Conservation (phyloP, 1,140 invertebrate species). For the Oppia nitens region DNA sequence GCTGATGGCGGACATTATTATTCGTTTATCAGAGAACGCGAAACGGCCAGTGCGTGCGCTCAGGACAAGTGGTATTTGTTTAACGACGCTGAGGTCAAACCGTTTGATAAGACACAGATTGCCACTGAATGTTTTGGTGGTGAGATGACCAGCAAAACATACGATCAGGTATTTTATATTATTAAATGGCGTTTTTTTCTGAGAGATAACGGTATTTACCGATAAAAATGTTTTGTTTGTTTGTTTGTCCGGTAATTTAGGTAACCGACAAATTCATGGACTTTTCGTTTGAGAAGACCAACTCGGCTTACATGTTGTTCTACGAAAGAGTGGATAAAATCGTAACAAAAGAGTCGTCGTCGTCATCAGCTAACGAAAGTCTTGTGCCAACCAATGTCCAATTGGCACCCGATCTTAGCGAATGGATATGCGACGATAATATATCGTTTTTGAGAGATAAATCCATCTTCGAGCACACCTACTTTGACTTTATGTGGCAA, state of each 20-base stretch:
- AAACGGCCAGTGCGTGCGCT: conserved; percentile 34
- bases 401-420: not conserved
- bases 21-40: conserved; percentile 70
- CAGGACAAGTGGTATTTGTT: conserved; percentile 56
- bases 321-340: conserved; percentile 49
- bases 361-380: not conserved
- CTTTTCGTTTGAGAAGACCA: conserved; percentile 91
- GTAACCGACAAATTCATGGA: conserved; percentile 93
- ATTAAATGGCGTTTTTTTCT: not conserved
- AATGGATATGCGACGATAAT: conserved; percentile 88
- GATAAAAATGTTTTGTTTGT: not conserved
- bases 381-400: not conserved
- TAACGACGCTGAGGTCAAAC: conserved; percentile 90
- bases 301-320: conserved; percentile 93
- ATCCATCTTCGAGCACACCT: conserved; percentile 86
- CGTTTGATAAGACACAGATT: conserved; percentile 82
- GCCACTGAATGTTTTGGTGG: conserved; percentile 89
- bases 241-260: conserved; percentile 29
- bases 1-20: conserved; percentile 94
- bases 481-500: conserved; percentile 91
- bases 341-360: not conserved
- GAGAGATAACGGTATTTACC: not conserved
- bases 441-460: conserved; percentile 85
- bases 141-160: conserved; percentile 91
- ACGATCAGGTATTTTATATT: conserved; percentile 37